Conservation (phyloP, 2,888 invertebrate species). For the Spodoptera exigua region DNA sequence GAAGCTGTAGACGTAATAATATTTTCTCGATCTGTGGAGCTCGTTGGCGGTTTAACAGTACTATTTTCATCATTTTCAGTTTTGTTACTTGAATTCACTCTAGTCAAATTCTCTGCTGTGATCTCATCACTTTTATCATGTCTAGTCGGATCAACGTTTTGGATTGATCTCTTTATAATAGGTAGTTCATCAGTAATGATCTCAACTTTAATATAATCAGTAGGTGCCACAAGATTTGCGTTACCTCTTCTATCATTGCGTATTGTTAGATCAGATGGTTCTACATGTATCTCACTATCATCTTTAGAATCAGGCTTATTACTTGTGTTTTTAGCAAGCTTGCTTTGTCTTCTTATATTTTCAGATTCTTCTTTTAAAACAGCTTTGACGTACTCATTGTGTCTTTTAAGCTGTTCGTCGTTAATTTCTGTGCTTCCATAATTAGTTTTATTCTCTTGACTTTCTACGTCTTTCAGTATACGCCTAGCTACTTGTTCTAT, state of each 20-base stretch:
- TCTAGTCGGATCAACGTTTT: neutral
- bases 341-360: conserved; percentile 55
- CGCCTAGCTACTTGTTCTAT: conserved; percentile 76
- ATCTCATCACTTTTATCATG: conserved; percentile 12
- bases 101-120: conserved; percentile 5
- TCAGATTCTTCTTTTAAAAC: conserved; percentile 73
- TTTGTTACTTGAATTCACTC: neutral
- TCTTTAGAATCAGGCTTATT: conserved; percentile 33
- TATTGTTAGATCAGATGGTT: conserved; percentile 19
- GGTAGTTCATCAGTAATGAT: conserved; percentile 9
- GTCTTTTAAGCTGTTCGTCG: conserved; percentile 68
- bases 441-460: conserved; percentile 50
- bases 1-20: neutral
- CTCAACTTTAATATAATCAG: conserved; percentile 15
- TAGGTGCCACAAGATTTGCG: neutral
- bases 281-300: conserved; percentile 27
- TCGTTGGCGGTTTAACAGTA: neutral
- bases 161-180: conserved; percentile 32
- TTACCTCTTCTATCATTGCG: conserved; percentile 21
- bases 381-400: conserved; percentile 70
- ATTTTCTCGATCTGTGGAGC: neutral
- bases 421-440: conserved; percentile 63
- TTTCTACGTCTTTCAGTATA: conserved; percentile 70
- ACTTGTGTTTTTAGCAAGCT: conserved; percentile 26
- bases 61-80: neutral